phyloP scores from a whole-genome alignment of 2,113 vertebrate genomes.

The Serinus canaria region DNA sequence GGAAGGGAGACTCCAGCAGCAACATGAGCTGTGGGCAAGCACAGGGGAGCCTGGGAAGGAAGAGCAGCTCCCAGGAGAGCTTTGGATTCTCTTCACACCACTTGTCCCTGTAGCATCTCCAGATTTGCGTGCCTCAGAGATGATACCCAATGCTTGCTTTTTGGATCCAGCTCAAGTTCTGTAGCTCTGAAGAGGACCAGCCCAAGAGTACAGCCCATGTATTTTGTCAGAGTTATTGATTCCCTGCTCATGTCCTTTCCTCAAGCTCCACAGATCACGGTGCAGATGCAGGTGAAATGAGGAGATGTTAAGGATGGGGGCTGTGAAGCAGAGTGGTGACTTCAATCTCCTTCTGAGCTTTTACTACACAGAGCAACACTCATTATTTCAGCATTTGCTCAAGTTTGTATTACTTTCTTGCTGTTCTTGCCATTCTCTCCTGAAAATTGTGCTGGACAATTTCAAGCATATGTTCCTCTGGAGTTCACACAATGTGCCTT shows the following conservation, averaged over 20 bases:
- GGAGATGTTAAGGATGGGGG: background rate
- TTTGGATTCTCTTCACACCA: background rate
- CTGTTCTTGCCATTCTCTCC: background rate
- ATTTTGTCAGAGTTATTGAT: background rate
- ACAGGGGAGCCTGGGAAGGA: background rate
- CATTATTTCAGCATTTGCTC: slow-evolving; percentile 16
- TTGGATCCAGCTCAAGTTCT: background rate
- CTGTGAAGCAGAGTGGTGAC: background rate
- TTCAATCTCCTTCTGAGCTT: background rate
- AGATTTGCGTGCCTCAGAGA: background rate
- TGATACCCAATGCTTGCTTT: background rate
- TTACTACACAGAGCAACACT: background rate
- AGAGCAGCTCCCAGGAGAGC: background rate
- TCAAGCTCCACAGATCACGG: background rate
- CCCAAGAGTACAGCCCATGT: background rate
- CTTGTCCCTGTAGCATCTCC: background rate
- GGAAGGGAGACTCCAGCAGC: background rate
- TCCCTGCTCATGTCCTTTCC: background rate
- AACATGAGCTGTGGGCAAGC: background rate
- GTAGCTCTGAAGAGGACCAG: background rate
- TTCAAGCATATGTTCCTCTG: background rate
- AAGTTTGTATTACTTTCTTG: background rate
- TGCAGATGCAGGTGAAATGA: background rate
- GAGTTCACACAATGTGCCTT: background rate
- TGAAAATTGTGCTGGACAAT: background rate